Base-by-base conservation (phyloP, 2,888 invertebrate genomes). In the Cryptocephalus moraei region DNA sequence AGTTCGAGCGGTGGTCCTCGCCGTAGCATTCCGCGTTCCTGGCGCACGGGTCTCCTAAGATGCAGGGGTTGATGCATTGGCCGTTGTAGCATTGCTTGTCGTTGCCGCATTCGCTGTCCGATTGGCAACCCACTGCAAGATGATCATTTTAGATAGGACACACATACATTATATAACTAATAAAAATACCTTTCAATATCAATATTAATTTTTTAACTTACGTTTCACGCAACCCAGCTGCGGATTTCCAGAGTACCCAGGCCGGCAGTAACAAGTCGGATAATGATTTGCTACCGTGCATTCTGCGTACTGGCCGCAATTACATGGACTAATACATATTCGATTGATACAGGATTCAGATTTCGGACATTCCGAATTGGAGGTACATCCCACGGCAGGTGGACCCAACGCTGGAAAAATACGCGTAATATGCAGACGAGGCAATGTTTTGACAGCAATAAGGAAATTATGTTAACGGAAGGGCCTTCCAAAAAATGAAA, bases 1-100 rank as follows among this genome's bases (percentile, higher is more conserved):
- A 93, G 43, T 82, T 78, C 0, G 90, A 81, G 48, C 84, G 78
- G 66, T 92, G 91, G 57, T 81, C 80, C 56, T 80, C 78, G 8
- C 91, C 89, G 61, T 80, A 86, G 65, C 92, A 92, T 69, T 86
- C 84, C 0, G 91, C 91, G 61, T 84, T 90, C 42, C 84, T 76
- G 8, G 89, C 86, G 64, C 92, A 92, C 8, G 87, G 86, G 65
- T 89, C 85, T 49, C 80, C 80, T 14, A 88, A 67, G 11, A 86
- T 73, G 62, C 91, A 91, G 22, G 91, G 89, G 63, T 82, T 86
- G 9, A 90, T 74, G 63, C 91, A 91, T 61, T 85, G 84, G 1
- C 83, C 81, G 62, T 89, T 88, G 67, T 86, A 82, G 64, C 92
- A 92, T 52, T 85, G 85, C 60, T 87, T 83, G 49, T 82, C 82